Evolutionary conservation across 2,888 invertebrate genomes (phyloP), one percentile per base, ranked within the genome.

Genomic region (Lypha dubia): DNA sequence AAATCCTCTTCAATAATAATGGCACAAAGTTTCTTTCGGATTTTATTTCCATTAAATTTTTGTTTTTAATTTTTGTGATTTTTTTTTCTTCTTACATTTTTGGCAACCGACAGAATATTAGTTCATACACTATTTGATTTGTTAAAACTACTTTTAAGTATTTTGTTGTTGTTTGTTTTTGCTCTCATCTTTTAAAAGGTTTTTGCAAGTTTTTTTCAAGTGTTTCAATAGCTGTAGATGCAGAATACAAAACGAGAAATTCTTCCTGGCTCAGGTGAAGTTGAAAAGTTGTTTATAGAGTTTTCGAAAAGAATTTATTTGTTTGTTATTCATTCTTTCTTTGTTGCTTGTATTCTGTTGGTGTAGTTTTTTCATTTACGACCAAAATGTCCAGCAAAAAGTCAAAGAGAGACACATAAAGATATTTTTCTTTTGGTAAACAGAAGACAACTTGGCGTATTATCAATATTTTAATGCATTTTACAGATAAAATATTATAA

Each of bases 231-330:
- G 32, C 44, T 15, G 13, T 56, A 28, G 28, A 75, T n/a, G 44
- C 44, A n/a, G 60, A 24, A 17, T 68, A 28, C 24, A 60, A 60
- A n/a, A 58, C 32, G 22, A 70, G 65, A 71, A 41, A 28, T 80
- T n/a, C 5, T 67, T 71, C 49, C 76, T 84, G 84, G 81, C 84
- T 77, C 84, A 84, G 84, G 84, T 84, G 84, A 84, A 84, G 73
- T 81, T 70, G 3, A 81, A 81, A 84, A 84, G 68, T 81, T 73
- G 41, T 73, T 80, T 80, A 28, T 53, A 20, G 41, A 71, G 35
- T 77, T 75, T 60, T 75, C 56, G 20, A 56, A 60, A 49, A 17
- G 65, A 32, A 15, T 53, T 58, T 76, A 38, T 60, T 49, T 51
- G 20, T 17, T 6, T 24, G 3, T 56, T 17, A 41, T 35, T 58